Conservation (phyloP, 2,113 vertebrate genomes). For the Cinclus cinclus region DNA sequence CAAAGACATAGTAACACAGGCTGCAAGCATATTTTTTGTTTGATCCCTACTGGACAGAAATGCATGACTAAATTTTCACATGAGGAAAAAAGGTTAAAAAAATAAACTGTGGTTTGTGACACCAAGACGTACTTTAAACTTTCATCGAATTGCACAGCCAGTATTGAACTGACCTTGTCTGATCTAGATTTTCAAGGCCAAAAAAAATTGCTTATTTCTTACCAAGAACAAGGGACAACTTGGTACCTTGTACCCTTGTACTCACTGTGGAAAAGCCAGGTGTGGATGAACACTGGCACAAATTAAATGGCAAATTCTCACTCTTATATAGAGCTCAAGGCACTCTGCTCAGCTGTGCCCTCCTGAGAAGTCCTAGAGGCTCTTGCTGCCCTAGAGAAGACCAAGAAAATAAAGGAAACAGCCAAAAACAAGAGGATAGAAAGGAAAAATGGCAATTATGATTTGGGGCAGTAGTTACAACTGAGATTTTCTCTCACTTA, state of each 20-base stretch:
- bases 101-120: not conserved
- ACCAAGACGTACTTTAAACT: not conserved
- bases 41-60: not conserved
- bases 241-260: not conserved
- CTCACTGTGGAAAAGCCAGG: not conserved
- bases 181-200: not conserved
- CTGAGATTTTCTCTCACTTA: not conserved
- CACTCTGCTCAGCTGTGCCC: not conserved
- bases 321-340: not conserved
- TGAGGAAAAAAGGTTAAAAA: not conserved
- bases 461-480: not conserved
- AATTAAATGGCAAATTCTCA: not conserved
- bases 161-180: not conserved
- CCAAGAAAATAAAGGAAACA: not conserved
- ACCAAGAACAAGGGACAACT: not conserved
- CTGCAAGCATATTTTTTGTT: not conserved
- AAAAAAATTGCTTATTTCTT: not conserved
- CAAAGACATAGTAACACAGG: not conserved
- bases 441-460: not conserved
- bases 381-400: not conserved
- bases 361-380: not conserved
- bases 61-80: not conserved
- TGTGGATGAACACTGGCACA: not conserved
- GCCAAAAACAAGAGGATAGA: not conserved
- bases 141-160: not conserved